These are phyloP conservation scores for Dicrostonyx torquatus DNA, from an alignment of 2,797 vertebrate species.

Conservation along the genomic window DNA sequence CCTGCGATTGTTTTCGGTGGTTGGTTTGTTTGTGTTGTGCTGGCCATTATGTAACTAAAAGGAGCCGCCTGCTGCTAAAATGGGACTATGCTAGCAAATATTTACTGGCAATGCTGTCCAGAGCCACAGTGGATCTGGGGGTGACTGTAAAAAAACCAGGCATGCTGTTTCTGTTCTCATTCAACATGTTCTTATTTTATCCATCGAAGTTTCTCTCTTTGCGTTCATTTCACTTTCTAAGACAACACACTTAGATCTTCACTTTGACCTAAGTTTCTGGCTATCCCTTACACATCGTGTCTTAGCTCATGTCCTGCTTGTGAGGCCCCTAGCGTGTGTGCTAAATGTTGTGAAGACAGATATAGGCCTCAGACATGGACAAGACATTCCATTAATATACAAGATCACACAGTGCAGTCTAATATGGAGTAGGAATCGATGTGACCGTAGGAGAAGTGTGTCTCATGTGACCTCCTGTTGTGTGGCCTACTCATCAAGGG, in stretches of 20 bases:
- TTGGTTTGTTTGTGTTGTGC: neutral
- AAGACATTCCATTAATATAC: too few relatives aligned
- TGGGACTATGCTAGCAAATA: neutral
- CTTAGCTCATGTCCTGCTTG: neutral
- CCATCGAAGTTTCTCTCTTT: neutral
- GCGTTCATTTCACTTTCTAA: conserved; percentile 15
- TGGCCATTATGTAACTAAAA: neutral
- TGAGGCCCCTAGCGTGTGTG: neutral
- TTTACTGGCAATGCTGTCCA: neutral
- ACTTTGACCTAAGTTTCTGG: neutral
- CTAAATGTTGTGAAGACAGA: neutral
- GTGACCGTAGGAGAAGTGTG: neutral
- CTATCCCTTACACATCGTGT: neutral
- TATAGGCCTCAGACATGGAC: too few relatives aligned
- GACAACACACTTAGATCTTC: neutral
- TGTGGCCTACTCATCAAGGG: neutral
- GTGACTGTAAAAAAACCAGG: neutral
- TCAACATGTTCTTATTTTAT: neutral
- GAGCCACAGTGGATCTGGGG: neutral
- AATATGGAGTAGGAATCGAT: neutral
- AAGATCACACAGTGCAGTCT: fast-evolving
- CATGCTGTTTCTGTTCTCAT: neutral
- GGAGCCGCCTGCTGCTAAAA: neutral
- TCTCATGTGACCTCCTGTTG: fast-evolving
- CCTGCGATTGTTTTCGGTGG: neutral